Evolutionary conservation across 2,797 vertebrate species (phyloP).

Genomic region (Dryobates pubescens): DNA sequence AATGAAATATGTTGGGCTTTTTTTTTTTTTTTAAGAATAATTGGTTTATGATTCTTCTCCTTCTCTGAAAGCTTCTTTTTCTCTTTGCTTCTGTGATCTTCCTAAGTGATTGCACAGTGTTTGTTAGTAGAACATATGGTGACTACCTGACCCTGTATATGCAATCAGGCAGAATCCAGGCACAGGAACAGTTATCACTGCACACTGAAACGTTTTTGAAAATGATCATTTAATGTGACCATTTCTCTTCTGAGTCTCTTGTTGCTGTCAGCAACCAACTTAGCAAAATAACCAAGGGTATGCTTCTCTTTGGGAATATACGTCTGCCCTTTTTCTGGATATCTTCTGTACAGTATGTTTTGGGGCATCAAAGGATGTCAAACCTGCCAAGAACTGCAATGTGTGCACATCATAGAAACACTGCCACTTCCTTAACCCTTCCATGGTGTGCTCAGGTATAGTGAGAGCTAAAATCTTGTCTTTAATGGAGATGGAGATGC

Average conservation of each 20-base stretch:
- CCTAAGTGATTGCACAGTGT: neutral
- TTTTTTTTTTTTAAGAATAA: neutral
- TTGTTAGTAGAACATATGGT: neutral
- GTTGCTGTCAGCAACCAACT: slow-evolving; percentile 8
- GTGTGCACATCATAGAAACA: neutral
- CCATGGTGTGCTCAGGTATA: neutral
- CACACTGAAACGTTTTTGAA: neutral
- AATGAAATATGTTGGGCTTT: neutral
- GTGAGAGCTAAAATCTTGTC: neutral
- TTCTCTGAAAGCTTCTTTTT: neutral
- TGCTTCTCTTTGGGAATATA: neutral
- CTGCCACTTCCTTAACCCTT: neutral
- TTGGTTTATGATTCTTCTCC: neutral
- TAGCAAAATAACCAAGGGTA: neutral
- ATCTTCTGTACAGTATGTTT: neutral
- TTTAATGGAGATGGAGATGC: neutral
- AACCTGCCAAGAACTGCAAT: neutral
- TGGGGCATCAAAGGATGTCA: neutral
- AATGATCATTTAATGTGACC: neutral
- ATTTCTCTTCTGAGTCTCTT: slow-evolving; percentile 18
- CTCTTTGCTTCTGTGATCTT: neutral
- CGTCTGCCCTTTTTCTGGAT: neutral
- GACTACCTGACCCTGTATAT: neutral
- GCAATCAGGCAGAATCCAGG: neutral
- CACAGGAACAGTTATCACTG: neutral